phyloP scores from a whole-genome alignment of 2,888 invertebrate species.

The Eustalomyia histrio region DNA sequence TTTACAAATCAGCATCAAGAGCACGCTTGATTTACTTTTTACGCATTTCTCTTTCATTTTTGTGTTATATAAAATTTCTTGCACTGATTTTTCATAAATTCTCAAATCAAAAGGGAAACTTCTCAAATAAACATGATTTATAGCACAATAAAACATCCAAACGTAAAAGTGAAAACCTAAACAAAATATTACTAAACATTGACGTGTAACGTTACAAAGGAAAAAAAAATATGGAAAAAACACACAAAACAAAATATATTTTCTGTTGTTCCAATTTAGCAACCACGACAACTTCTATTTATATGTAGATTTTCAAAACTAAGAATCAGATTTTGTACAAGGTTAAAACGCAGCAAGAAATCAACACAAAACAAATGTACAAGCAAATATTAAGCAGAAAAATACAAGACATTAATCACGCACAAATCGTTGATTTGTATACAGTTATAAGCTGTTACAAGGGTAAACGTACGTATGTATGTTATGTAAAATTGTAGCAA shows the following conservation, averaged over 20 bases:
- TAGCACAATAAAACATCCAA: not conserved
- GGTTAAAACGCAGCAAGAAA: not conserved
- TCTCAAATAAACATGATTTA: not conserved
- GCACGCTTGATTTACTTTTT: not conserved
- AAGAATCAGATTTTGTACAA: not conserved
- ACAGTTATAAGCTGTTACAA: not conserved
- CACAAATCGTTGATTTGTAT: slow-evolving; percentile 19
- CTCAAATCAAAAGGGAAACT: not conserved
- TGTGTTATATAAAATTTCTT: not conserved
- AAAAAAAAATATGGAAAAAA: not conserved
- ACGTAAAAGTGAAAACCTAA: not conserved
- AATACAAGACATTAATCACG: slow-evolving; percentile 26
- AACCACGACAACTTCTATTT: not conserved
- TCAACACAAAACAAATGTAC: not conserved
- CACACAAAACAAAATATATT: not conserved
- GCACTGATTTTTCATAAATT: not conserved
- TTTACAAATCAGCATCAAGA: not conserved
- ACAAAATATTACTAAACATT: not conserved
- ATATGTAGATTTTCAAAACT: not conserved
- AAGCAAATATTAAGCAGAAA: not conserved
- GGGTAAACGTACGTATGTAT: not conserved
- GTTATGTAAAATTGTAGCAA: not conserved
- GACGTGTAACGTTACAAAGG: not conserved
- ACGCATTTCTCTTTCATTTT: not conserved
- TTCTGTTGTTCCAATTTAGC: not conserved